Conservation (phyloP, 1,140 invertebrate genomes). For the Dufourea novaeangliae region DNA sequence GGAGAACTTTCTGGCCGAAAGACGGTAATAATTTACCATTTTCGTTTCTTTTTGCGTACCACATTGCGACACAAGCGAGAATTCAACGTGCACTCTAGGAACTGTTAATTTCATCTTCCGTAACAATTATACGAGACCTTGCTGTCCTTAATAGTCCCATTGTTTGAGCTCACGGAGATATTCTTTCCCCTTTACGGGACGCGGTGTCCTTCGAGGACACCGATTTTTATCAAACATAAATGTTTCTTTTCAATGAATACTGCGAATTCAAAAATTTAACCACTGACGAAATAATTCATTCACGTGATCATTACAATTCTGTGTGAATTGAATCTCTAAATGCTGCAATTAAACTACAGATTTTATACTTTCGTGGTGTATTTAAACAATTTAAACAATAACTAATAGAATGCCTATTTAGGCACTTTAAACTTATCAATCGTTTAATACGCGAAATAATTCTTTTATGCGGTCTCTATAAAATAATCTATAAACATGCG, state of each 20-base stretch:
- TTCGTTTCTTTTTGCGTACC: neutral
- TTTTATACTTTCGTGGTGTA: no score
- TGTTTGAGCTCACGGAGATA: conserved; percentile 24
- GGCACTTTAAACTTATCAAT: no score
- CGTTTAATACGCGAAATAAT: no score
- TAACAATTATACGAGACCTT: conserved; percentile 20
- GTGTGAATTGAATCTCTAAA: no score
- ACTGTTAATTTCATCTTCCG: conserved; percentile 3
- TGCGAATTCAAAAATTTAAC: neutral
- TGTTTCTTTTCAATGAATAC: neutral
- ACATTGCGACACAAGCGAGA: neutral
- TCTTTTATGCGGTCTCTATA: no score
- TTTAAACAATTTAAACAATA: no score
- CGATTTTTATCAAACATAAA: conserved; percentile 20
- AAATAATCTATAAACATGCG: no score
- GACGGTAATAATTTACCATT: conserved; percentile 80
- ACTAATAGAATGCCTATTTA: no score
- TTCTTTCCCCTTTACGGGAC: conserved; percentile 25
- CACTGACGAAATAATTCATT: neutral
- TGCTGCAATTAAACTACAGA: no score
- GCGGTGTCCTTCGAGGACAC: conserved; percentile 29
- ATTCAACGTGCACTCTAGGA: neutral
- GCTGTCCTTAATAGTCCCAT: conserved; percentile 26
- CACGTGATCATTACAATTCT: neutral
- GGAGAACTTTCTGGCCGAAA: conserved; percentile 85